Base-by-base conservation (phyloP, 2,888 invertebrate genomes). In the Coecobrya sp. region DNA sequence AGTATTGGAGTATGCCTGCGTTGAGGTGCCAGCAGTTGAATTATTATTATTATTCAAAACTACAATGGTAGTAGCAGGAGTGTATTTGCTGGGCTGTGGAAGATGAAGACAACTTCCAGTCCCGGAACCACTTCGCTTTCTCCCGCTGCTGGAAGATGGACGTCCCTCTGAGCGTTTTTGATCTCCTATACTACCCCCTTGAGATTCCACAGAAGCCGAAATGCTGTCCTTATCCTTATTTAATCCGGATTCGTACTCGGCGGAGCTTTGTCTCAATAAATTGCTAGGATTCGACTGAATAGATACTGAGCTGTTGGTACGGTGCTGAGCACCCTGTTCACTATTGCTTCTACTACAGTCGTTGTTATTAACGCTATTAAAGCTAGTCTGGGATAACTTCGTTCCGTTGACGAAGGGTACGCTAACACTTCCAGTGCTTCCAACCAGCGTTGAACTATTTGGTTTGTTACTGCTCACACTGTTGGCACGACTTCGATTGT, bases 1-100 rank as follows among this genome's bases (percentile, higher is more conserved):
- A 86, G 90, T 94, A 42, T 92, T 89, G 36, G 93, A 94, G 49
- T 92, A 94, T 25, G 91, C 84, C 91, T 93, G 93, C 42, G 93
- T 90, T 79, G 89, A 92, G 25, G 93, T 92, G 8, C 91, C 87
- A 85, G 92, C 88, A 55, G 85, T 85, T 30, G 81, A 79, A 68
- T 91, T 90, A 84, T 86, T 89, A 89, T 89, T 92, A 86, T 94
- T 94, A 81, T 85, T 91, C 13, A 93, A 70, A 55, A 92, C 89
- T n/a, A 93, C 93, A 42, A 93, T 93, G 19, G 93, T 93, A 4
- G 59, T 49, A 0, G 89, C 70, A 25, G 52, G 84, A 3, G 89
- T 59, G 52, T 42, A 89, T 89, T 84, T 89, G 25, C 84, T 70
- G 59, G 55, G 13, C 30, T 89, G 89, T 30, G 89, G 89, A 49